Evolutionary conservation across 2,888 invertebrate genomes (phyloP), one percentile per base, ranked within the genome.

Genomic region (Pheosia gnoma): DNA sequence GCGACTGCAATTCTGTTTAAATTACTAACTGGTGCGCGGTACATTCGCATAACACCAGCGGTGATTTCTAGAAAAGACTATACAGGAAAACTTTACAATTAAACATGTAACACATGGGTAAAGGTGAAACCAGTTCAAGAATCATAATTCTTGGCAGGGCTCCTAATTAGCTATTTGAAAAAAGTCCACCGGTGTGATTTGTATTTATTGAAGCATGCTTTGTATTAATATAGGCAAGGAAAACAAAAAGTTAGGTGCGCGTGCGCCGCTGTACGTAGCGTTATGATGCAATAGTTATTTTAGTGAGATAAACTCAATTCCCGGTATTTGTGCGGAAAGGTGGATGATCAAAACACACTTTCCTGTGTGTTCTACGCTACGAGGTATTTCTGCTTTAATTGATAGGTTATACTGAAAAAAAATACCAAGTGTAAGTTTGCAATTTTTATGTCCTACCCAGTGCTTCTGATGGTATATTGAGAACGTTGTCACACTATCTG

Each of bases 281-380:
- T 6, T 37, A 62, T 72, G 72, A 72, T 67, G 72, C 72, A 72
- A 63, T 58, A 25, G 70, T 62, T 72, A 72, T 72, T 72, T 70
- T 65, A 57, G 68, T 53, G 43, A 72, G 64, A 70, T 70, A 65
- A 70, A 67, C 70, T 58, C 58, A 25, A 59, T 72, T 67, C 72
- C 45, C 37, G 63, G 72, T 72, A 72, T 70, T 72, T 65, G 65
- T 59, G 25, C 13, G 53, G 10, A 59, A 60, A 47, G 59, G 57
- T 63, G 58, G 65, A 60, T 66, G 63, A 61, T 61, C 59, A 60
- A 62, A 70, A 72, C 65, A 63, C 55, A 36, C 37, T 37, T 53
- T 37, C 8, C 13, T 7, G 13, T 13, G 9, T 10, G 4, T 53
- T 53, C 37, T 36, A 9, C 52, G 41, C 2, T 25, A 25, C 25